Percentiles rank a stretch among this genome's conserved stretches.
Conservation (phyloP, 1,140 invertebrate genomes). For the Hypothenemus hampei region DNA sequence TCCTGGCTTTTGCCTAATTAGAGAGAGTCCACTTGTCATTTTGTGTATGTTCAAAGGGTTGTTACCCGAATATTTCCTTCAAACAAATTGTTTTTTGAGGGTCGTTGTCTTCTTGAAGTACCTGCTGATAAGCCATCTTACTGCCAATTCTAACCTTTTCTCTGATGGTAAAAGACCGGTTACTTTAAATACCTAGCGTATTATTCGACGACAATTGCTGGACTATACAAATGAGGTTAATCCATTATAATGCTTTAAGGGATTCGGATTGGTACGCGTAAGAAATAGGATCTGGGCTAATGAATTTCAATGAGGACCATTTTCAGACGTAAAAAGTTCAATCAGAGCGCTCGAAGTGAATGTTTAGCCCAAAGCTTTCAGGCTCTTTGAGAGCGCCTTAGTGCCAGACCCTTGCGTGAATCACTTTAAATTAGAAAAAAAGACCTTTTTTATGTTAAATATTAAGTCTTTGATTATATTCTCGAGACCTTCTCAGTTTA, state of each 20-base stretch:
- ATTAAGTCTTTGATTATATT: no score
- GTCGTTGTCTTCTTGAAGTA: neutral
- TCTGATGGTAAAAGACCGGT: no score
- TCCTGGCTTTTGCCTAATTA: conserved; percentile 31
- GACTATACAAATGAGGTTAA: conserved; percentile 10
- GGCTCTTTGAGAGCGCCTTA: neutral
- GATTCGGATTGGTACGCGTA: conserved; percentile 11
- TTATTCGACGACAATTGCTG: conserved; percentile 3
- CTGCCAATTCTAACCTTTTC: no score
- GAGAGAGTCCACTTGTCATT: conserved; percentile 25
- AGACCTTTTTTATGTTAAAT: conserved; percentile 11
- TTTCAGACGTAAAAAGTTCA: conserved; percentile 14
- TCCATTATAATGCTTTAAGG: conserved; percentile 15
- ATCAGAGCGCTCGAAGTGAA: conserved; percentile 10
- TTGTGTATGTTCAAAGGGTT: conserved; percentile 19
- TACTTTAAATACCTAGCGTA: no score
- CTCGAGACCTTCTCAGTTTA: neutral
- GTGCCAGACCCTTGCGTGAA: conserved; percentile 3
- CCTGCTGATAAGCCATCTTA: no score
- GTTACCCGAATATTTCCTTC: conserved; percentile 10
- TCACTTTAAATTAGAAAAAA: conserved; percentile 11
- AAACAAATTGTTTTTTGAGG: conserved; percentile 8
- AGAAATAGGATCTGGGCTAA: conserved; percentile 14
- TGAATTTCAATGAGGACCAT: conserved; percentile 16
- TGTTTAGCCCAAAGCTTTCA: conserved; percentile 14